Evolutionary conservation across 2,113 vertebrate genomes (phyloP), one percentile per base, ranked within the genome.

Genomic region (Hippocampus barbouri): DNA sequence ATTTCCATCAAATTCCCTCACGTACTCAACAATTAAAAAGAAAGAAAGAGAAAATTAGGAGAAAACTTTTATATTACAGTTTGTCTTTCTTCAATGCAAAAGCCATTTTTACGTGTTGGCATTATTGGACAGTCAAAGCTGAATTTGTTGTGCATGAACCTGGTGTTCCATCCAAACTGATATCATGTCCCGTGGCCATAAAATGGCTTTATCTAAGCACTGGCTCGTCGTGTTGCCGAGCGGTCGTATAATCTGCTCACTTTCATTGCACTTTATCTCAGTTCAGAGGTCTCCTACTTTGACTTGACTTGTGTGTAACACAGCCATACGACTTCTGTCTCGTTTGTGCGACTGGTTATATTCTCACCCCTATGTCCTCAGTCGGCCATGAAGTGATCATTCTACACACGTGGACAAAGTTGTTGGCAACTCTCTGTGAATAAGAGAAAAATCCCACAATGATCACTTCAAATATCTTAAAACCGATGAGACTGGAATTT

Each of bases 191-290:
- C 73, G 65, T 81, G 43, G 93, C 91, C 92, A 92, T 96, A 94
- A 96, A 95, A 88, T 68, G 53, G 91, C 92, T 94, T 96, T 96
- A 95, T 97, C 94, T 95, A 81, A 91, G 91, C 92, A 88, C 86
- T 91, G 87, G 90, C 92, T 92, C 6, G 27, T 61, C 92, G 88
- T 89, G 45, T 91, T 92, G 90, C 91, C 89, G 91, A 83, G 90
- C 85, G 89, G 93, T 94, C 93, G 94, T 93, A 94, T 96, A 96
- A 95, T 92, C 90, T 85, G 71, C 84, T 84, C 84, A 87, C 85
- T 93, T 91, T 94, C 92, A 85, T 92, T 94, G 94, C 87, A 90
- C 93, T 91, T 92, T 90, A 91, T 88, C 90, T 88, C 74, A 82
- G 88, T 85, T 91, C 89, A 92, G 85, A 89, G 90, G 83, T 91